phyloP scores from a whole-genome alignment of 2,113 vertebrate species.

The Paramisgurnus dabryanus region DNA sequence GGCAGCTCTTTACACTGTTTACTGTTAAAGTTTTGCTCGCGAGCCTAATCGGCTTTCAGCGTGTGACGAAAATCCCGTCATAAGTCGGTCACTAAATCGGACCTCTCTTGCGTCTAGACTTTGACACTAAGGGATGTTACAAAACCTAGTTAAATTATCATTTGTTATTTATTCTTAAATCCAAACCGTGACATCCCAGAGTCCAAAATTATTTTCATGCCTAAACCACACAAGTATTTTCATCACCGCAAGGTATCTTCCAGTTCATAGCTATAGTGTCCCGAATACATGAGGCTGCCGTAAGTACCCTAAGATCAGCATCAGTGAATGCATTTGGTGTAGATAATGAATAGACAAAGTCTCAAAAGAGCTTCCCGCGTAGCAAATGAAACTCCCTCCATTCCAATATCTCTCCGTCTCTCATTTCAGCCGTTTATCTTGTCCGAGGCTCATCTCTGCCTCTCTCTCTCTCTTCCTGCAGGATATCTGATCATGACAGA shows the following conservation, averaged over 20 bases:
- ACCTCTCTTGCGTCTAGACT: not conserved
- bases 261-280: not conserved
- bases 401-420: not conserved
- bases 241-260: too few species aligned
- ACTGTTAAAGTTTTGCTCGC: conserved; percentile 13
- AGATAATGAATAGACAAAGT: not conserved
- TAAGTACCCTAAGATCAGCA: too few species aligned
- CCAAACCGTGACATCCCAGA: too few species aligned
- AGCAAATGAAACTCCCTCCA: conserved; percentile 13
- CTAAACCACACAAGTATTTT: too few species aligned
- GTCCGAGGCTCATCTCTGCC: conserved; percentile 17
- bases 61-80: conserved; percentile 13
- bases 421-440: conserved; percentile 16
- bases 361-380: not conserved
- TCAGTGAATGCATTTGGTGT: not conserved
- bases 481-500: conserved; percentile 98
- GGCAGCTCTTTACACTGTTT: conserved; percentile 10
- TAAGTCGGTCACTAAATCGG: not conserved
- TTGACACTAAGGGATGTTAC: too few species aligned
- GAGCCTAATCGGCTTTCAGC: conserved; percentile 13
- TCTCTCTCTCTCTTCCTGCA: conserved; percentile 58
- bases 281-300: too few species aligned
- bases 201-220: too few species aligned
- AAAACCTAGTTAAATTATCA: too few species aligned
- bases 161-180: too few species aligned